Conservation (phyloP, 1,140 invertebrate species). For the Drosophila pectinifera region DNA sequence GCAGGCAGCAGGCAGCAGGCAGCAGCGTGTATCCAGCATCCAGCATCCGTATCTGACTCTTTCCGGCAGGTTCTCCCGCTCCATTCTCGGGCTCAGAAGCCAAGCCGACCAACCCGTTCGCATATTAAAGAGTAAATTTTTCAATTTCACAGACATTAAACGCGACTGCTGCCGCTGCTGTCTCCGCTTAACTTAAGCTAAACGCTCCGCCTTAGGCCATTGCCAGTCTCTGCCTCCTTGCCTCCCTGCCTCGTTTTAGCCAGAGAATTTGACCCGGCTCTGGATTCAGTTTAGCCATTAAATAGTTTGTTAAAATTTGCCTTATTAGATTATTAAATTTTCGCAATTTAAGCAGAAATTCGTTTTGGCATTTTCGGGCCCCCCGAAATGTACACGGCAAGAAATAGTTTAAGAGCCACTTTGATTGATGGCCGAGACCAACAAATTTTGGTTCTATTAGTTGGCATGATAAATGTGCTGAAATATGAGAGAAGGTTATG, state of each 20-base stretch:
- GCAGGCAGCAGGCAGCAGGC: slow-evolving; percentile 21
- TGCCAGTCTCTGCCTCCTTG: slow-evolving; percentile 12
- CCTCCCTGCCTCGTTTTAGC: background rate
- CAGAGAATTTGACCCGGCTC: slow-evolving; percentile 23
- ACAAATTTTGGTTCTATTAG: slow-evolving; percentile 7
- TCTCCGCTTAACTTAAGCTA: slow-evolving; percentile 63
- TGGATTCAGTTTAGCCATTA: slow-evolving; percentile 75
- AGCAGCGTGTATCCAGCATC: slow-evolving; percentile 25
- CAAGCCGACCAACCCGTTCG: slow-evolving; percentile 59
- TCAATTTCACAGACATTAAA: slow-evolving; percentile 83
- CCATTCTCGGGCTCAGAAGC: slow-evolving; percentile 18
- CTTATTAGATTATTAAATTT: slow-evolving; percentile 83
- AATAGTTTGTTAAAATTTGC: slow-evolving; percentile 83
- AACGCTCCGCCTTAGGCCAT: slow-evolving; percentile 70
- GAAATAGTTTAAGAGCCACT: slow-evolving; percentile 10
- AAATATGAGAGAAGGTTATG: slow-evolving; percentile 5
- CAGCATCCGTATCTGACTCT: slow-evolving; percentile 66
- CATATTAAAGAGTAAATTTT: slow-evolving; percentile 83
- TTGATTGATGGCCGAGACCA: slow-evolving; percentile 24
- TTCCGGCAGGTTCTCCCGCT: slow-evolving; percentile 62
- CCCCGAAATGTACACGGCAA: slow-evolving; percentile 15
- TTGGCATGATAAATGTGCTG: slow-evolving; percentile 43
- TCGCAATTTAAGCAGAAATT: slow-evolving; percentile 77
- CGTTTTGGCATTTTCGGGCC: slow-evolving; percentile 63
- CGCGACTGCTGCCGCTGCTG: slow-evolving; percentile 59